These are phyloP conservation scores for Subacronicta megacephala DNA, from an alignment of 2,888 invertebrate species.

Conservation along the genomic window DNA sequence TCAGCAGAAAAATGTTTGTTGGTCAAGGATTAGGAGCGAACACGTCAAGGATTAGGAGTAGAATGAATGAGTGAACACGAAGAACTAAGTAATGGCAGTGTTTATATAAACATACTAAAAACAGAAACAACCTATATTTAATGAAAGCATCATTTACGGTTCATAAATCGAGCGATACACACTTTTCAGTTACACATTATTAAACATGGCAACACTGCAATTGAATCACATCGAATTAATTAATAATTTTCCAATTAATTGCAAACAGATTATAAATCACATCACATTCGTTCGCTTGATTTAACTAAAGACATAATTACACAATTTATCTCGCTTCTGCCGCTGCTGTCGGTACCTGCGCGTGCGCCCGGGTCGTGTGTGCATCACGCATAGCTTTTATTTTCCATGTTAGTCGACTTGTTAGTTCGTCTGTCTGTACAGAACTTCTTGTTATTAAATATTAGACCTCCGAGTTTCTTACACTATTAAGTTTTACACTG, in stretches of 20 bases:
- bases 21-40: neutral
- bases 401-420: slow-evolving; percentile 81
- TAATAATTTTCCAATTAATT: slow-evolving; percentile 1
- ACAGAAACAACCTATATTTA: too few relatives aligned
- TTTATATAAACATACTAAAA: too few relatives aligned
- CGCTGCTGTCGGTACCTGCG: slow-evolving; percentile 73
- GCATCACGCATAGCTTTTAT: slow-evolving; percentile 83
- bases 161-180: neutral
- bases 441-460: slow-evolving; percentile 55
- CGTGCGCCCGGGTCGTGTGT: slow-evolving; percentile 74
- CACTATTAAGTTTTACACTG: slow-evolving; percentile 22
- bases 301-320: slow-evolving; percentile 20
- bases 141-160: too few relatives aligned
- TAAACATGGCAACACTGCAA: neutral
- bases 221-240: neutral
- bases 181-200: neutral
- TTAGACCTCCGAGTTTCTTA: slow-evolving; percentile 56
- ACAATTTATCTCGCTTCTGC: slow-evolving; percentile 22
- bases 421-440: slow-evolving; percentile 66
- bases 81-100: too few relatives aligned
- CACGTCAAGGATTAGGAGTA: too few relatives aligned
- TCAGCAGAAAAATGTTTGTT: slow-evolving; percentile 58
- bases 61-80: neutral
- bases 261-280: neutral
- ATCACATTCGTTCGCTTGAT: slow-evolving; percentile 9